phyloP scores from a whole-genome alignment of 1,140 invertebrate genomes.

The Drosophila chauvacae region DNA sequence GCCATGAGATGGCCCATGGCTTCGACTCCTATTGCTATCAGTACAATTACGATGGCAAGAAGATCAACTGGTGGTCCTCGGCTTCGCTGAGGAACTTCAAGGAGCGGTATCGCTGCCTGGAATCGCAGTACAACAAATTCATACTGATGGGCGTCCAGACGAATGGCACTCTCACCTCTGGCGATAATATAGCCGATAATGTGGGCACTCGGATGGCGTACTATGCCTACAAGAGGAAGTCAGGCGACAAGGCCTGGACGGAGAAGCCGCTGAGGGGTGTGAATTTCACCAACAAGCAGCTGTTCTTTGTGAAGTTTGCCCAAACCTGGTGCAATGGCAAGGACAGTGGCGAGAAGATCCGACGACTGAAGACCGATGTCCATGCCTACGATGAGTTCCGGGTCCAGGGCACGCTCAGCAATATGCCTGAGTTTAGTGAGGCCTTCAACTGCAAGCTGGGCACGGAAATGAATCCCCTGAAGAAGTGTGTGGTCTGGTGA shows the following conservation, averaged over 20 bases:
- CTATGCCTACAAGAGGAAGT: constrained; percentile 86
- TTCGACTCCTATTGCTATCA: constrained; percentile 90
- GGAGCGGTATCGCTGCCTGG: constrained; percentile 92
- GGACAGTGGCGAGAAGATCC: constrained; percentile 83
- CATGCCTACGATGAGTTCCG: constrained; percentile 85
- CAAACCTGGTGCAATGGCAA: constrained; percentile 86
- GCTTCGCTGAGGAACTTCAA: constrained; percentile 87
- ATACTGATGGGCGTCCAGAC: constrained; percentile 85
- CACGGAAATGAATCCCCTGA: constrained; percentile 88
- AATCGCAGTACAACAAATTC: constrained; percentile 91
- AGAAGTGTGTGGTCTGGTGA: constrained; percentile 87
- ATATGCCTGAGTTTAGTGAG: constrained; percentile 88
- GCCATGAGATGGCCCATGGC: constrained; percentile 89
- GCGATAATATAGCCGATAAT: constrained; percentile 96
- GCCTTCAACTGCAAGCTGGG: constrained; percentile 87
- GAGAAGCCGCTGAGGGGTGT: constrained; percentile 86
- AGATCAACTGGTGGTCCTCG: constrained; percentile 93
- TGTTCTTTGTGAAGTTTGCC: constrained; percentile 87
- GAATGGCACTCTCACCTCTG: constrained; percentile 91
- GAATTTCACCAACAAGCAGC: constrained; percentile 86
- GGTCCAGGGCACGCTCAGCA: constrained; percentile 89
- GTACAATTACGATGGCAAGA: constrained; percentile 90
- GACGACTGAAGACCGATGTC: constrained; percentile 62
- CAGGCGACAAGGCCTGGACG: constrained; percentile 79
- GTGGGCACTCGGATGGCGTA: constrained; percentile 93